Conservation (phyloP, 2,797 vertebrate genomes). For the Aselliscus stoliczkanus region DNA sequence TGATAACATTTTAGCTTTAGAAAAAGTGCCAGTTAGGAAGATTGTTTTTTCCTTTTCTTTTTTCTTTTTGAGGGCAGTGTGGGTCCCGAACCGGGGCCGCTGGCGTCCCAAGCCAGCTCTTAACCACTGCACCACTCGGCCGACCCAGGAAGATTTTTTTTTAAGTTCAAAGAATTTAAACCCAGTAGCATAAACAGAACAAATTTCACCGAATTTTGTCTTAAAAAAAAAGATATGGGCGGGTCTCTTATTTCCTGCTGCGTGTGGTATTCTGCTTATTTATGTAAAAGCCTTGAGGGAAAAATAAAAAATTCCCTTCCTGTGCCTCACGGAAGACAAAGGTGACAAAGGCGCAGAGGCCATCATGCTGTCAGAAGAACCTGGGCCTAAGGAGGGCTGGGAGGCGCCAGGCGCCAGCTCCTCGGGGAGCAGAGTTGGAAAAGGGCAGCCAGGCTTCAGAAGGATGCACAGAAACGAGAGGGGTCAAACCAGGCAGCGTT, state of each 20-base stretch:
- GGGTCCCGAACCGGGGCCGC: too few species aligned
- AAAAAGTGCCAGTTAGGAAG: neutral
- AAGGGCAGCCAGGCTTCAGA: accelerated
- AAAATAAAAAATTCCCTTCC: neutral
- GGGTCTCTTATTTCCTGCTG: accelerated
- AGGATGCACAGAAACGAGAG: accelerated
- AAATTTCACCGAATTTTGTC: neutral
- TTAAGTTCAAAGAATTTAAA: neutral
- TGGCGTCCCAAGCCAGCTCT: too few species aligned
- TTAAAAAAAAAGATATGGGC: accelerated
- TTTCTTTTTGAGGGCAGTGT: too few species aligned
- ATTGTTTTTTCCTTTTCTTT: too few species aligned
- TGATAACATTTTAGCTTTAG: neutral
- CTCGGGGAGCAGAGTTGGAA: neutral
- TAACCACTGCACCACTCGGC: too few species aligned
- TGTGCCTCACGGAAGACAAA: neutral
- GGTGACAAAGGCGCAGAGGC: too few species aligned
- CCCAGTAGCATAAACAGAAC: neutral
- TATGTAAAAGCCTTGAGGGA: neutral
- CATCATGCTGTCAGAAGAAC: neutral
- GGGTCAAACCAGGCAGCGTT: accelerated
- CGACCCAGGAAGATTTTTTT: too few species aligned
- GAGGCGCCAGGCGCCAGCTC: accelerated
- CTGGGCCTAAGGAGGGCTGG: accelerated
- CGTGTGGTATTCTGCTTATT: neutral